These are phyloP conservation scores for Sipha flava DNA, from an alignment of 1,140 invertebrate species.

Conservation along the genomic window DNA sequence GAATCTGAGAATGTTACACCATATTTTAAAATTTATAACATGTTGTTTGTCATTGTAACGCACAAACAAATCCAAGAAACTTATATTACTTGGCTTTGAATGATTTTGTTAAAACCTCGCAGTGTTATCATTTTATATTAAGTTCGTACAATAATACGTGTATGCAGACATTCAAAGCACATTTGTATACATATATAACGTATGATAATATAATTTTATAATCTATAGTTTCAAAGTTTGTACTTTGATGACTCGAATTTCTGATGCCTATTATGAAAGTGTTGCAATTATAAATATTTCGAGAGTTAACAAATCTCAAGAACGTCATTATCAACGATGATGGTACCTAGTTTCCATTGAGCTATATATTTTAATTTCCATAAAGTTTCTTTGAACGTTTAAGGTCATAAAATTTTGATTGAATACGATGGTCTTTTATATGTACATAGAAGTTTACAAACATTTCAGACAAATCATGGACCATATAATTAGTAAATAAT, in stretches of 20 bases:
- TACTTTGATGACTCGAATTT: neutral
- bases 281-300: neutral
- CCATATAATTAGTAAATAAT: neutral
- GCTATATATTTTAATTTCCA: neutral
- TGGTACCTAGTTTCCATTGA: no score
- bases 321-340: neutral
- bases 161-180: no score
- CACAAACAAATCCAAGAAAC: neutral
- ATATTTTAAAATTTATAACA: neutral
- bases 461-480: neutral
- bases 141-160: no score
- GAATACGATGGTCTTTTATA: neutral
- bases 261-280: neutral
- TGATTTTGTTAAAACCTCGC: neutral
- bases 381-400: neutral
- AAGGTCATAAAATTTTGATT: neutral
- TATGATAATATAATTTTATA: no score
- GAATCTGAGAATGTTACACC: neutral
- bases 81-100: neutral
- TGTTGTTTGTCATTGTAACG: neutral
- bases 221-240: neutral
- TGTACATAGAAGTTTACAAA: neutral
- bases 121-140: neutral
- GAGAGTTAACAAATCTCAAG: neutral
- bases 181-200: no score